phyloP scores from a whole-genome alignment of 2,888 invertebrate species.

The Octonoba sinensis region DNA sequence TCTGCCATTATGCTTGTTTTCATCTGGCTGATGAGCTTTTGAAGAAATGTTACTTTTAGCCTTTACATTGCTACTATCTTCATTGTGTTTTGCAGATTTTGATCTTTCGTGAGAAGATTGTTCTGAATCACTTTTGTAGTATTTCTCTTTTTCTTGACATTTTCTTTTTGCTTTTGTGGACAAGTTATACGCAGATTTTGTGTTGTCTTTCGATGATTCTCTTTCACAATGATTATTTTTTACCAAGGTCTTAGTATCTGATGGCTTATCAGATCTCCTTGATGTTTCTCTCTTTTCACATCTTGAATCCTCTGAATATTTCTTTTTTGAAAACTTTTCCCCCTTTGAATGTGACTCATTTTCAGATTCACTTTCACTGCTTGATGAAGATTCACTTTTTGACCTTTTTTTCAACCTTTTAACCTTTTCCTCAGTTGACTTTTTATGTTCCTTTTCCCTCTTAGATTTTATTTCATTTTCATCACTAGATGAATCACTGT shows the following conservation, averaged over 20 bases:
- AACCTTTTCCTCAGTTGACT: neutral
- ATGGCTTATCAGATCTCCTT: too few species aligned
- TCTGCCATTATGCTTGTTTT: constrained; percentile 1
- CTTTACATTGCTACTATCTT: neutral
- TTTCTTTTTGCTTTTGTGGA: neutral
- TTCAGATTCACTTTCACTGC: neutral
- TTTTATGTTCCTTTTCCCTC: constrained; percentile 10
- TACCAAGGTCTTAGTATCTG: too few species aligned
- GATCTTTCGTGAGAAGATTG: neutral
- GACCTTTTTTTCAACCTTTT: constrained; percentile 1
- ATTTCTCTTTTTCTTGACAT: neutral
- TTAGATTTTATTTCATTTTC: neutral
- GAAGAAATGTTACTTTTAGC: neutral
- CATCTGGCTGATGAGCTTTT: constrained; percentile 7
- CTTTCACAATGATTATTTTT: neutral
- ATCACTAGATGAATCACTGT: constrained; percentile 37
- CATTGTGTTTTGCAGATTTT: neutral
- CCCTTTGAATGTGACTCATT: neutral
- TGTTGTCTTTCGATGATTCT: neutral
- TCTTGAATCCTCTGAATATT: neutral
- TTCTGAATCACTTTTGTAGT: neutral
- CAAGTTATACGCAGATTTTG: neutral
- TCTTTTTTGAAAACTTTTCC: too few species aligned
- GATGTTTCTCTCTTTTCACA: neutral
- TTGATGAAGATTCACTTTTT: constrained; percentile 1